Conservation (phyloP, 2,888 invertebrate genomes). For the Eilema depressum region DNA sequence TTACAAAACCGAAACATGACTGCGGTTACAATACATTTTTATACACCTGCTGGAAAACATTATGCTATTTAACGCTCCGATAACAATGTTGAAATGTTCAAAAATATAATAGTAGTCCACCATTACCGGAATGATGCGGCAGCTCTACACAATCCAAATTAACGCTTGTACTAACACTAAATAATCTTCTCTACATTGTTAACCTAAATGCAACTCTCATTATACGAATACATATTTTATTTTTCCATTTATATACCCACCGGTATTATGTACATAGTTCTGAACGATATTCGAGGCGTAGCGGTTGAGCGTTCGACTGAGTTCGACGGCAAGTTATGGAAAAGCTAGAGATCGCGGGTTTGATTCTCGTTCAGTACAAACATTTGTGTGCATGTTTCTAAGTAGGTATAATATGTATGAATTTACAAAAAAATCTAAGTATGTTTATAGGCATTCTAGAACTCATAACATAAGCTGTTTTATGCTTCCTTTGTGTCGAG, state of each 20-base stretch:
- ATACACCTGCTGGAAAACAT: slow-evolving; percentile 55
- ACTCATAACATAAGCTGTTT: too few species aligned
- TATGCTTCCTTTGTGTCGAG: too few species aligned
- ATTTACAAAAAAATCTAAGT: too few species aligned
- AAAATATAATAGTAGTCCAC: slow-evolving; percentile 59
- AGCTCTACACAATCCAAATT: slow-evolving; percentile 56
- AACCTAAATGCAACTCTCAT: slow-evolving; percentile 4
- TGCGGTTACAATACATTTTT: slow-evolving; percentile 53
- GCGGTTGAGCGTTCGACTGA: background rate
- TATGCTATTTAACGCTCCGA: slow-evolving; percentile 65
- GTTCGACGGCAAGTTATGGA: too few species aligned
- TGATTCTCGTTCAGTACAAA: too few species aligned
- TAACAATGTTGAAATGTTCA: slow-evolving; percentile 57
- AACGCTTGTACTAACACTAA: slow-evolving; percentile 38
- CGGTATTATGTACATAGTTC: background rate
- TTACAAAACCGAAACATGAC: slow-evolving; percentile 36
- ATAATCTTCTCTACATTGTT: slow-evolving; percentile 9
- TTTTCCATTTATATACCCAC: background rate
- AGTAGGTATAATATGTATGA: too few species aligned
- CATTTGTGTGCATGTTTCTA: too few species aligned
- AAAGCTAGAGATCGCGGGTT: too few species aligned
- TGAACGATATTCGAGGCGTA: too few species aligned
- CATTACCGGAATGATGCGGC: slow-evolving; percentile 60
- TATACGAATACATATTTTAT: background rate
- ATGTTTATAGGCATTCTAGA: too few species aligned